Base-by-base conservation (phyloP, 2,888 invertebrate genomes). In the Meteorus colon region DNA sequence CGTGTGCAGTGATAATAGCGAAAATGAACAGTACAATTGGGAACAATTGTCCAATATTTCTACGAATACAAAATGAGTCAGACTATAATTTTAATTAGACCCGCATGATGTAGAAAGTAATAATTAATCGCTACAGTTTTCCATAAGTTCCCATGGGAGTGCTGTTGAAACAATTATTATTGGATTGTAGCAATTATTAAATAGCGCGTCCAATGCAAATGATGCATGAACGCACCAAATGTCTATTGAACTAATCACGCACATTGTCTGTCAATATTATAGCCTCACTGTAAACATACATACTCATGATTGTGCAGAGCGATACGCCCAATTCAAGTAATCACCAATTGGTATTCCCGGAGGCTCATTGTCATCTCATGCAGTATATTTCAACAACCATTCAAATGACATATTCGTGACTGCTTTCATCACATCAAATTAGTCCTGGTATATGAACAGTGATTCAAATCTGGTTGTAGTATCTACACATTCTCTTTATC, bases 321-420 rank as follows among this genome's bases (percentile, higher is more conserved):
- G 19, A 19, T 55, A 55, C 55, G 55, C 55, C 55, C 55, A 55
- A 55, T 55, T 55, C 19, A 19, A 55, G 55, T 55, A 55, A 48
- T 48, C 19, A 24, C 8, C 19, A 2, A 55, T 55, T 24, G 19
- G 55, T 55, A 55, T 55, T 55, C 19, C 19, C 55, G 4, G 19
- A 55, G 6, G 55, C 55, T 55, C 55, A 55, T 55, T 55, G 55
- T 55, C 55, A 55, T 55, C 19, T 19, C n/a, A 19, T 55, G 55
- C 19, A n/a, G 19, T 55, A 8, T 41, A 41, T 41, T 41, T 41
- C 19, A 19, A 6, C n/a, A 2, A 55, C 55, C 55, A 55, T 19
- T 55, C 55, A 19, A 55, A 55, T 55, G 19, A 8, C 19, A 55
- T 19, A 55, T 55, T 19, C 55, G 55, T 55, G 55, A 55, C 19